These are phyloP conservation scores for Ia io DNA, from an alignment of 2,113 vertebrate species.

Conservation along the genomic window DNA sequence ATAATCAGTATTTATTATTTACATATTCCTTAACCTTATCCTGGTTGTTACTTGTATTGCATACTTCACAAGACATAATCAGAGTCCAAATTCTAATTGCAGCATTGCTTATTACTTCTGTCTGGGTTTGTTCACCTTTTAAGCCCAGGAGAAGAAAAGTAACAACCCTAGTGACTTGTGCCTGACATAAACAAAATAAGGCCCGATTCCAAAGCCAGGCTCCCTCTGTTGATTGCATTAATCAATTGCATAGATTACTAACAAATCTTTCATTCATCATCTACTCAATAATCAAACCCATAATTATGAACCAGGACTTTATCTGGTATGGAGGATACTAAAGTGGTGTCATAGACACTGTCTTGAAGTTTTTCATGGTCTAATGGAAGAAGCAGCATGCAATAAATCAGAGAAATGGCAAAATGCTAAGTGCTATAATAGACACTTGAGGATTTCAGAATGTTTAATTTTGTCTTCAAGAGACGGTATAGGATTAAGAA, in stretches of 20 bases:
- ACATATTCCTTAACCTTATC: neutral
- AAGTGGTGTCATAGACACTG: neutral
- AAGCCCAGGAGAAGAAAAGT: neutral
- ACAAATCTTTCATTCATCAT: neutral
- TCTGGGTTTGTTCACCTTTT: neutral
- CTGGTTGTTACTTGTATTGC: neutral
- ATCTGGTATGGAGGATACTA: neutral
- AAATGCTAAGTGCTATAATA: neutral
- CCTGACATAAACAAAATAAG: neutral
- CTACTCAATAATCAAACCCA: neutral
- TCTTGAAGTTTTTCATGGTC: neutral
- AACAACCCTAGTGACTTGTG: neutral
- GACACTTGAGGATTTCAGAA: neutral
- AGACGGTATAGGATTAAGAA: neutral
- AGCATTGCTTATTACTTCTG: neutral
- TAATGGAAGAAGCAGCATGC: neutral
- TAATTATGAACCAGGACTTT: neutral
- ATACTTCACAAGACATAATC: neutral
- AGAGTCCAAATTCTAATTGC: slow-evolving; percentile 1
- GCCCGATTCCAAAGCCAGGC: neutral
- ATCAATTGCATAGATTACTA: neutral
- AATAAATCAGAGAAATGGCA: neutral
- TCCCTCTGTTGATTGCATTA: neutral
- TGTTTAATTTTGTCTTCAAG: neutral
- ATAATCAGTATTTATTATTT: neutral